A percentile compares a stretch with the other conserved stretches of the same genome.
Conservation (phyloP, 2,113 vertebrate species). For the Salvelinus alpinus region DNA sequence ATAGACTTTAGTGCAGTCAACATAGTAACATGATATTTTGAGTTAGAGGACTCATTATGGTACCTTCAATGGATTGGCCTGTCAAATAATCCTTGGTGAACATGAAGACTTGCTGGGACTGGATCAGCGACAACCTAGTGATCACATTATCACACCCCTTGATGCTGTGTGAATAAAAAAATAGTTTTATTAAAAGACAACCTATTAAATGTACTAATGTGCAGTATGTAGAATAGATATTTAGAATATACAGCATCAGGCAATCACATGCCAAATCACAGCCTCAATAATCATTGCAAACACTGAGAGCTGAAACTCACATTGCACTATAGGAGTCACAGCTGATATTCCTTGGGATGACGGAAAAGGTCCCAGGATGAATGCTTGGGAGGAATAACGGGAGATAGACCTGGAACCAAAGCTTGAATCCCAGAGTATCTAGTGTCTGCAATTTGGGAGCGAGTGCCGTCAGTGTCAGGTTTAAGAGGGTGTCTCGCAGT, state of each 20-base stretch:
- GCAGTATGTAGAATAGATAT: neutral
- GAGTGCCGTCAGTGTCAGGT: slow-evolving; percentile 35
- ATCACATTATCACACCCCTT: slow-evolving; percentile 44
- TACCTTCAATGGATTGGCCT: slow-evolving; percentile 28
- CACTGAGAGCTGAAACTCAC: slow-evolving; percentile 20
- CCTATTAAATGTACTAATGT: too few species aligned
- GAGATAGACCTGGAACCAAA: slow-evolving; percentile 51
- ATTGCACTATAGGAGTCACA: slow-evolving; percentile 45
- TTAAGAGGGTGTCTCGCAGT: slow-evolving; percentile 35
- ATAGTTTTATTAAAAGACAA: too few species aligned
- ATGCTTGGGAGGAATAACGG: slow-evolving; percentile 37
- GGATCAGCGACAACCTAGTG: slow-evolving; percentile 28
- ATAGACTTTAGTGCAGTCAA: neutral
- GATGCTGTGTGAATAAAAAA: slow-evolving; percentile 32
- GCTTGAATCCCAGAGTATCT: slow-evolving; percentile 13
- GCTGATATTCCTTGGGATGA: slow-evolving; percentile 40
- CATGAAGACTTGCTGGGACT: slow-evolving; percentile 37
- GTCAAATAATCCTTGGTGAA: slow-evolving; percentile 41
- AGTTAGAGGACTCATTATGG: neutral
- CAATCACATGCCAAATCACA: too few species aligned
- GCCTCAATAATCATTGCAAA: neutral
- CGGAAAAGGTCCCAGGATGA: slow-evolving; percentile 29
- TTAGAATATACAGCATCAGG: neutral
- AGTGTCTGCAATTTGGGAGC: slow-evolving; percentile 18
- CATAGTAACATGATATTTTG: neutral